phyloP scores from a whole-genome alignment of 1,140 invertebrate species.

The Scylla paramamosain region DNA sequence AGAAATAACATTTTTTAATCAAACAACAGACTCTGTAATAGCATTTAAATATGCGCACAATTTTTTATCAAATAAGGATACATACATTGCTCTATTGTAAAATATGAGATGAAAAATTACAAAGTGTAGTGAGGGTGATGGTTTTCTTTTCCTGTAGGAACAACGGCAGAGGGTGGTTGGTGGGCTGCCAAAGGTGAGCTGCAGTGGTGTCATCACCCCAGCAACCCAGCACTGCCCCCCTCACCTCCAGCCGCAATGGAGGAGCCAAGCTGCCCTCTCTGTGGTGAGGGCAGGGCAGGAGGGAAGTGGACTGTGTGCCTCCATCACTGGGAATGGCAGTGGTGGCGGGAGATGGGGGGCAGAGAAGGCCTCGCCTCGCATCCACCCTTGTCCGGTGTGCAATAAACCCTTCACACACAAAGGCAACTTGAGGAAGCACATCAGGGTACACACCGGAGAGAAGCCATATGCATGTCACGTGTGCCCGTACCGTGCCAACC shows the following conservation, averaged over 20 bases:
- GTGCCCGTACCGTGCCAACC: conserved; percentile 70
- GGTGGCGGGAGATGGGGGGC: conserved; percentile 10
- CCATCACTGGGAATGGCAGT: conserved; percentile 38
- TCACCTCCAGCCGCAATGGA: conserved; percentile 44
- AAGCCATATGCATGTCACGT: conserved; percentile 64
- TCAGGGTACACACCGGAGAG: conserved; percentile 70
- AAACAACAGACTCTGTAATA: too few relatives aligned
- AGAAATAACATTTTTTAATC: too few relatives aligned
- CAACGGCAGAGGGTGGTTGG: conserved; percentile 64
- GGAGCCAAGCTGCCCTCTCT: conserved; percentile 32
- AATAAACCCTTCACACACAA: conserved; percentile 66
- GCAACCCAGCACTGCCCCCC: conserved; percentile 47
- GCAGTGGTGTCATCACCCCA: conserved; percentile 50
- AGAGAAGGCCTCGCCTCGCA: background rate
- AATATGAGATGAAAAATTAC: too few relatives aligned
- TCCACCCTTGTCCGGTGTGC: conserved; percentile 59
- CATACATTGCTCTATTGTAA: too few relatives aligned
- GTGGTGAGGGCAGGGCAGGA: conserved; percentile 45
- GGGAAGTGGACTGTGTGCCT: conserved; percentile 29
- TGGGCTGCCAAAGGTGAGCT: conserved; percentile 52
- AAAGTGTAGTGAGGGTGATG: conserved; percentile 46
- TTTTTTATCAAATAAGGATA: too few relatives aligned
- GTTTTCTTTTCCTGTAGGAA: conserved; percentile 73
- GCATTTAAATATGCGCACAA: too few relatives aligned
- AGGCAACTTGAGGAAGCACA: conserved; percentile 65